Conservation (phyloP, 2,113 vertebrate genomes). For the Silurus glanis region DNA sequence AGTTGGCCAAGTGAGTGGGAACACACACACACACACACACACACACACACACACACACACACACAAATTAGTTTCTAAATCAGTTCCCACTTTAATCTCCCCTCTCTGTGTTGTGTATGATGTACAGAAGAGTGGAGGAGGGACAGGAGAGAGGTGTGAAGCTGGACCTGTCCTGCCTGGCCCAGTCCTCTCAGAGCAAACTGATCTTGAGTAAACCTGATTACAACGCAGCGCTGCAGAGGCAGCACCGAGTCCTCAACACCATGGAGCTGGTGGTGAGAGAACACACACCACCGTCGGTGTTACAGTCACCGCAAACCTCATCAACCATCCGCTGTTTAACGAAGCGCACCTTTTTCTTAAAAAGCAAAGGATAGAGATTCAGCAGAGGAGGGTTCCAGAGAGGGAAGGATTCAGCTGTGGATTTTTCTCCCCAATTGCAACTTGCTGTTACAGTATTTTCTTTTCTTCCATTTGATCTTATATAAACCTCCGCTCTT, state of each 20-base stretch:
- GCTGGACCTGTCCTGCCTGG: slow-evolving; percentile 58
- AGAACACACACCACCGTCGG: not conserved
- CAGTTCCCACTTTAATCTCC: not conserved
- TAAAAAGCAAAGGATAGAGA: not conserved
- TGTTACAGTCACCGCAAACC: not conserved
- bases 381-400: not conserved
- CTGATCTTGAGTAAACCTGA: slow-evolving; percentile 72
- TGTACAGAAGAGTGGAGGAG: slow-evolving; percentile 67
- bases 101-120: not conserved
- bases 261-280: slow-evolving; percentile 69
- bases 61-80: not conserved
- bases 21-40: not conserved
- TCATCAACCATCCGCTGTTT: not conserved
- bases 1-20: slow-evolving; percentile 65
- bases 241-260: slow-evolving; percentile 64
- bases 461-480: too few relatives aligned
- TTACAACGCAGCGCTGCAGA: slow-evolving; percentile 63
- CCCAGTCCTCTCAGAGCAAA: slow-evolving; percentile 69
- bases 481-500: too few relatives aligned
- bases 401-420: not conserved
- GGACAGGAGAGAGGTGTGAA: slow-evolving; percentile 57
- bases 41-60: not conserved
- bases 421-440: not conserved
- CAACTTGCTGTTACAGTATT: not conserved
- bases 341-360: not conserved